Conservation (phyloP, 2,113 vertebrate genomes). For the Phaetusa simplex region DNA sequence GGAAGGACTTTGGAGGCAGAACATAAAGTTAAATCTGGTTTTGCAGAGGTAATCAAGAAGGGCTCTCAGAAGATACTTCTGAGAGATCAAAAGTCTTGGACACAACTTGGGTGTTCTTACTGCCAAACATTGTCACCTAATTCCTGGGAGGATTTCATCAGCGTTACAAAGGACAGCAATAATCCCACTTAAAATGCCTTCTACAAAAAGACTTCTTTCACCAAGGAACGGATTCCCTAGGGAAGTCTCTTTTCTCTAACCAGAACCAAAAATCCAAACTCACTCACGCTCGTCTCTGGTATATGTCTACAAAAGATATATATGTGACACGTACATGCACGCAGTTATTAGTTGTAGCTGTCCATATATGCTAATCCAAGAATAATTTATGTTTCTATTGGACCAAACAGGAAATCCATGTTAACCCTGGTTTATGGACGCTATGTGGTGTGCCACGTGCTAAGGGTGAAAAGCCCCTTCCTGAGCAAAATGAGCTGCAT, state of each 20-base stretch:
- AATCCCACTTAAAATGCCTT: not conserved
- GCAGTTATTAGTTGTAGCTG: not conserved
- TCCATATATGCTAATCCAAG: not conserved
- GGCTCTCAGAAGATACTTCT: not conserved
- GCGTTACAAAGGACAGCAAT: not conserved
- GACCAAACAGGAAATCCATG: not conserved
- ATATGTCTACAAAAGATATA: not conserved
- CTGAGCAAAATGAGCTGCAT: not conserved
- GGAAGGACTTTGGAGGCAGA: not conserved
- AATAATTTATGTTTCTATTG: not conserved
- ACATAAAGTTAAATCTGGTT: not conserved
- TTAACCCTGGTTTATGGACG: not conserved
- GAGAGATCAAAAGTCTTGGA: not conserved
- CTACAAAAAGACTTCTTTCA: not conserved
- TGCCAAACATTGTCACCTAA: not conserved
- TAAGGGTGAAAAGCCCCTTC: not conserved
- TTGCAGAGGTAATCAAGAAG: not conserved
- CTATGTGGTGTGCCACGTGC: not conserved
- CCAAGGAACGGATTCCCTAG: not conserved
- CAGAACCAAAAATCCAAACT: not conserved
- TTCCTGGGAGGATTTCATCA: not conserved
- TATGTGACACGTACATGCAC: not conserved
- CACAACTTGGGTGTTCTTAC: constrained; percentile 1
- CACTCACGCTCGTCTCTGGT: not conserved
- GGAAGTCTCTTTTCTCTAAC: not conserved